Base-by-base conservation (phyloP, 2,797 vertebrate genomes). In the Rhodeus uyekii region DNA sequence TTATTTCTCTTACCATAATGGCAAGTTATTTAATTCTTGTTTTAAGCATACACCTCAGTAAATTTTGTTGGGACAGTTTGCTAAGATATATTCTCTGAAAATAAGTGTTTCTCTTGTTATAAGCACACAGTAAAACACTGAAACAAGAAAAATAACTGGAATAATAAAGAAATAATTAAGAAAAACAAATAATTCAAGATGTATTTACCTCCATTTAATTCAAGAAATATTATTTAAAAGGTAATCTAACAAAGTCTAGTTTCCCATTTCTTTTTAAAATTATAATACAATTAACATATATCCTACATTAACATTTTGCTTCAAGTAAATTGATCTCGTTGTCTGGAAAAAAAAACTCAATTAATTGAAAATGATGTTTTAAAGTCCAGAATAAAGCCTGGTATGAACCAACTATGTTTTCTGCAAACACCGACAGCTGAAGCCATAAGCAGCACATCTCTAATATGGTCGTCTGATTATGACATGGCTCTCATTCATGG, bases 401-500 rank as follows among this genome's bases (percentile, higher is more conserved):
- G 7, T 16, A 68, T 27, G 14, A 68, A 44, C 3, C n/a, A n/a
- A n/a, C n/a, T 39, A 16, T 13, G 24, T 38, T 13, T 27, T 68
- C 39, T 29, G 14, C 67, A 19, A 44, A 29, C 44, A 34, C 69
- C 0, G 22, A 72, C 13, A 58, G 39, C 38, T 29, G 39, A 72
- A 80, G 48, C 29, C 27, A 36, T 46, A 46, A 18, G 38, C 68
- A 72, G 13, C 39, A 16, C 32, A 69, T 68, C 61, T 75, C 29
- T 36, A 38, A 39, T 61, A 76, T n/a, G 16, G 61, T 72, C 32
- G 53, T 18, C 76, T 65, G 76, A 60, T 77, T 83, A 74, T 80
- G 46, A 55, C 80, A 65, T 48, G 68, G 63, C 81, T 83, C 69
- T 77, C 83, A 79, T 81, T 86, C 82, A 82, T 76, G 61, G 53